phyloP scores from a whole-genome alignment of 64 coral and sea anemone species.

The Pocillopora verrucosa region DNA sequence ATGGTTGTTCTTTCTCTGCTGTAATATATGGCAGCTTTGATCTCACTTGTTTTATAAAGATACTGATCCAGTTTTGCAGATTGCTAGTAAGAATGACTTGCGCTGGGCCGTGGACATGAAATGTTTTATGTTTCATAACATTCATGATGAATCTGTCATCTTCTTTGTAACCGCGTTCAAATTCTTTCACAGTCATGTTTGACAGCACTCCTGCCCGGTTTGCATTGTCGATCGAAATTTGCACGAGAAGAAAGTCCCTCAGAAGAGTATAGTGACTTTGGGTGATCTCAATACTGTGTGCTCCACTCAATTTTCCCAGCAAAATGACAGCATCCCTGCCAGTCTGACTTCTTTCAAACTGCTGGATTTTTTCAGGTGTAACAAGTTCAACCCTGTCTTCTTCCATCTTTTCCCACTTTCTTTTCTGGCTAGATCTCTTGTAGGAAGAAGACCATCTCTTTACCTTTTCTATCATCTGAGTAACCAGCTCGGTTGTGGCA shows the following conservation, averaged over 20 bases:
- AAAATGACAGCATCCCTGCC: no score
- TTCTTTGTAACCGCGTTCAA: constrained; percentile 12
- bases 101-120: constrained; percentile 26
- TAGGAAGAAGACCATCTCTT: no score
- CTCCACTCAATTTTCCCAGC: no score
- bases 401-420: no score
- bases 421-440: no score
- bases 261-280: constrained; percentile 51
- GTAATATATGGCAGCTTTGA: constrained; percentile 8
- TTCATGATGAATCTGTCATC: constrained; percentile 26
- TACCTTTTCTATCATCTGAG: no score
- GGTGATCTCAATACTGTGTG: constrained; percentile 39
- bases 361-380: no score
- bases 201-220: constrained; percentile 35
- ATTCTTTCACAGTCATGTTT: constrained; percentile 40
- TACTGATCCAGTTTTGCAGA: constrained; percentile 18
- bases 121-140: constrained; percentile 27
- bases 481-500: no score
- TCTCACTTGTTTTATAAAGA: constrained; percentile 26
- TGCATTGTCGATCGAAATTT: constrained; percentile 13
- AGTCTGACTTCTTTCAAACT: no score
- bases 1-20: neutral
- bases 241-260: constrained; percentile 31
- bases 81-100: constrained; percentile 1
- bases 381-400: no score